Evolutionary conservation across 1,140 invertebrate genomes (phyloP), one percentile per base, ranked within the genome.

Genomic region (Muscidifurax raptorellus): DNA sequence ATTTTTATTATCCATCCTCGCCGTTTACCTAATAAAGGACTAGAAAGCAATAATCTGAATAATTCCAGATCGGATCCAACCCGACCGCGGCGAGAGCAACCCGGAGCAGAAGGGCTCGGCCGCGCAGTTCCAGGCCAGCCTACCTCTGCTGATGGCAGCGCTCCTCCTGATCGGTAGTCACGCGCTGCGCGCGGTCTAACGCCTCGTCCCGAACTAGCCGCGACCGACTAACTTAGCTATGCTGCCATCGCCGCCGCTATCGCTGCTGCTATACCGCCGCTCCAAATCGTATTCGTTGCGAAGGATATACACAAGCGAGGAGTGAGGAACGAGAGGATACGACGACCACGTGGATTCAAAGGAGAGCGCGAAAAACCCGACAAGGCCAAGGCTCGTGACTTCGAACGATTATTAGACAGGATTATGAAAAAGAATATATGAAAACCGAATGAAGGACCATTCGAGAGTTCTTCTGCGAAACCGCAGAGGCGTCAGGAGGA

Each of bases 311-410:
- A 59, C 36, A 40, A 18, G 22, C 18, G 52, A 59, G 52, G 52
- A 59, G 15, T 5, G 18, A 59, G 52, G 52, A 59, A 59, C 52
- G 52, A 59, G 64, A 66, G 22, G 22, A 25, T 27, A 66, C 66
- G 66, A 30, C 25, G 66, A 69, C 66, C 52, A 69, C 18, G 66
- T 69, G 27, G 13, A 69, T 30, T 27, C 3, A 30, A 28, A 69
- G 28, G 71, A 83, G 69, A 85, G n/a, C 25, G 80, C 27, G 52
- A 44, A 78, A 71, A 83, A 44, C 27, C 12, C 59, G 40, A 83
- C 64, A 83, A 78, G 82, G 82, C 66, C 75, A 83, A 83, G 82
- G 82, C 82, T 83, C 82, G 82, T 83, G 82, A 82, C 59, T 82
- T 66, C 30, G 81, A 72, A 83, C 40, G 64, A 83, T 76, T 36